Evolutionary conservation across 2,888 invertebrate species (phyloP), one percentile per base, ranked within the genome.

Genomic region (Cremastinae sp.): DNA sequence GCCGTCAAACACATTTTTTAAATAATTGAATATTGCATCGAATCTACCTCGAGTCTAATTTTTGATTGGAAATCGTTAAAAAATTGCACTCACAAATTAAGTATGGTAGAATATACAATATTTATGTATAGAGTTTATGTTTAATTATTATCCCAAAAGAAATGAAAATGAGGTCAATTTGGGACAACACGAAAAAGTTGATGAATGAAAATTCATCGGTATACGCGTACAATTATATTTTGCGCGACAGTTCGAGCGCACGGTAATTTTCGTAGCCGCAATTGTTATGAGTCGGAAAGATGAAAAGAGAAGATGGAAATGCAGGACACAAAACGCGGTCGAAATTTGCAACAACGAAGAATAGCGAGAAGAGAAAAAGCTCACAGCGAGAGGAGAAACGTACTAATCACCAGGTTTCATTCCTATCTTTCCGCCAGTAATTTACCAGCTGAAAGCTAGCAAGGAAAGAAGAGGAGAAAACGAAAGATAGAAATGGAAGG

Each of bases 391-490:
- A 65, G 56, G 53, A 70, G 65, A 39, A 59, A 49, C 53, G 56
- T 37, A 70, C 70, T 51, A 75, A 75, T 75, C 74, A 70, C 74
- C 28, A 28, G 59, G 53, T 53, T 53, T 18, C 49, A 56, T 59
- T 53, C 16, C 9, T 61, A 59, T 43, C 45, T 70, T 74, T 70
- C 69, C 64, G 43, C 64, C 58, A 74, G 69, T 70, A 75, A 75
- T 70, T 75, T 75, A 61, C 65, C 28, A 68, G 18, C 16, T 5
- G 43, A 58, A 22, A 68, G 16, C 20, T 18, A 47, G 14, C 12
- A 37, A 16, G 20, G 43, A 41, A 8, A 53, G 73, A 59, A 35
- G 18, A 18, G n/a, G 53, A 53, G 43, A 62, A 16, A 68, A 37
- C 55, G 64, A n/a, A 20, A 62, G 51, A 65, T 47, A 28, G 28